phyloP scores from a whole-genome alignment of 2,888 invertebrate species.

The Lasioglossum oenotherae region DNA sequence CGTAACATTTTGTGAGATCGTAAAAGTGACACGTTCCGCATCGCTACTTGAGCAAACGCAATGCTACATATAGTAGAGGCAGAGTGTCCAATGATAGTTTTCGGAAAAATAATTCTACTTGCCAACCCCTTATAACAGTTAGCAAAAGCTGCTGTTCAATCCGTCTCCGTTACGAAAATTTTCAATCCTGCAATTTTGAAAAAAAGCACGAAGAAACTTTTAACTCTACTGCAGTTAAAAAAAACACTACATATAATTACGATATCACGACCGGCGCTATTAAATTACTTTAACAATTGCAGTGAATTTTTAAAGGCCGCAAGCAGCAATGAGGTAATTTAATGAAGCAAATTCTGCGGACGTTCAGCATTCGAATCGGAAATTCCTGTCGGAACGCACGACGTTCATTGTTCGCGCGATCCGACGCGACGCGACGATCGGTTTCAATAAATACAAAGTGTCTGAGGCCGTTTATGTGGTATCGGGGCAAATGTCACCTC shows the following conservation, averaged over 20 bases:
- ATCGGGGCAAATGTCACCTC: constrained; percentile 24
- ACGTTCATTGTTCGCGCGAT: neutral
- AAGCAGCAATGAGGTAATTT: neutral
- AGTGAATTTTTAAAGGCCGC: neutral
- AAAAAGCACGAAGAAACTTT: too few relatives aligned
- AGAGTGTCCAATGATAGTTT: neutral
- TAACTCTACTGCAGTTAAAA: too few relatives aligned
- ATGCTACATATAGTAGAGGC: neutral
- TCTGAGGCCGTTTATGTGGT: constrained; percentile 21
- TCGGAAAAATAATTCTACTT: neutral
- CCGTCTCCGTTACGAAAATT: too few relatives aligned
- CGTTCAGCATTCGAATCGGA: constrained; percentile 7
- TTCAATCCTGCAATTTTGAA: too few relatives aligned
- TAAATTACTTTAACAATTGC: neutral
- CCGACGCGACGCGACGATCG: neutral
- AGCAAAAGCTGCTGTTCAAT: too few relatives aligned
- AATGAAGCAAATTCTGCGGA: neutral
- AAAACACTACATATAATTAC: too few relatives aligned
- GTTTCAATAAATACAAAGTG: constrained; percentile 29
- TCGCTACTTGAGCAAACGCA: neutral
- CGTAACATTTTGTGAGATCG: neutral
- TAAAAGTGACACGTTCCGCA: neutral
- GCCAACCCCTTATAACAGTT: too few relatives aligned
- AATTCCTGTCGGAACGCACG: neutral
- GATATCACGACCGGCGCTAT: too few relatives aligned